Percentiles rank a stretch among this genome's conserved stretches.
phyloP scores from a whole-genome alignment of 2,797 vertebrate species.

The Propithecus perrieri region DNA sequence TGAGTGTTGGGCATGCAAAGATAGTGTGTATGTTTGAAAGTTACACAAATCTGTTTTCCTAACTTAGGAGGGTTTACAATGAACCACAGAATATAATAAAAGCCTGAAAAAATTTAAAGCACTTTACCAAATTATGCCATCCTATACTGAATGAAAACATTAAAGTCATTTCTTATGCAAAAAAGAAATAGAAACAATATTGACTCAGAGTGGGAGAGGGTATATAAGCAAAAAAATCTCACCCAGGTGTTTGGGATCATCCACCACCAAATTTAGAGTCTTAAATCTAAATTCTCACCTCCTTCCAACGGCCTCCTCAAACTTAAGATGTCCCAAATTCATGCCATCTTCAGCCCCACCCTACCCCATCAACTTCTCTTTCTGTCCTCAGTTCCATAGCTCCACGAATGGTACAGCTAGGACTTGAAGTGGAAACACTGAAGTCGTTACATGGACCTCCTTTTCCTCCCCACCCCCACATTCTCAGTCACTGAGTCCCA shows the following conservation, averaged over 20 bases:
- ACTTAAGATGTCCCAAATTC: neutral
- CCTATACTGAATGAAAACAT: neutral
- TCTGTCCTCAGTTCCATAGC: neutral
- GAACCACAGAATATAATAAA: neutral
- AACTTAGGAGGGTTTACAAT: neutral
- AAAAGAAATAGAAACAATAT: neutral
- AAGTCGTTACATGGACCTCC: no score
- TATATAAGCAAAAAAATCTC: neutral
- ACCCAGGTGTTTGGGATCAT: neutral
- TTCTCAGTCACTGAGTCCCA: neutral
- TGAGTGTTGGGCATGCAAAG: neutral
- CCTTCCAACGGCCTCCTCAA: neutral
- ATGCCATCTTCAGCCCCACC: neutral
- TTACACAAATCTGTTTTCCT: neutral
- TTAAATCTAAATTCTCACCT: neutral
- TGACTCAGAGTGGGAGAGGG: neutral
- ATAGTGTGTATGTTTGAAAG: neutral
- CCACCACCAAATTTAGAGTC: neutral
- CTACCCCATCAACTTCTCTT: no score
- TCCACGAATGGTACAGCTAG: neutral
- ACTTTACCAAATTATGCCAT: neutral
- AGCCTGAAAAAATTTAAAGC: neutral
- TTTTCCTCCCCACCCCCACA: neutral
- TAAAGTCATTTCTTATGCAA: neutral
- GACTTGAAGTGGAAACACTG: neutral